Evolutionary conservation across 2,797 vertebrate genomes (phyloP), one percentile per base, ranked within the genome.

Genomic region (Karalla daura): DNA sequence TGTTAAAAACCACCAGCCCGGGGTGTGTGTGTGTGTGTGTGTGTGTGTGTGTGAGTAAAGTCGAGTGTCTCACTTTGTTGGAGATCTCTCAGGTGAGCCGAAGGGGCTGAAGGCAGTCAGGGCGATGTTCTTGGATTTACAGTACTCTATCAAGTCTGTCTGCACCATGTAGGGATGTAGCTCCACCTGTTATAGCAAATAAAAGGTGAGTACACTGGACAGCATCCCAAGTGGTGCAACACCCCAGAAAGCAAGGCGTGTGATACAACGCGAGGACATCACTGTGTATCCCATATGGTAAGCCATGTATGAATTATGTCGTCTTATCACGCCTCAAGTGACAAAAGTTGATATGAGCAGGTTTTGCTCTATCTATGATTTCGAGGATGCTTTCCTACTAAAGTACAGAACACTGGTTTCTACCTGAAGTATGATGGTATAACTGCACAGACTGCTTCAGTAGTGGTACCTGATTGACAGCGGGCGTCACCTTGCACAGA

Each of bases 401-500:
- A n/a, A n/a, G n/a, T n/a, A n/a, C n/a, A n/a, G n/a, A n/a, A n/a
- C n/a, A n/a, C n/a, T n/a, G n/a, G n/a, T n/a, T n/a, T n/a, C n/a
- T n/a, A n/a, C n/a, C n/a, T n/a, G n/a, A n/a, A 25, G 43, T 39
- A 5, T 30, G 3, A 25, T 3, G 23, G 39, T 32, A 23, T 5
- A 20, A 10, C 8, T 4, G 32, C 28, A 30, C 8, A 52, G 9
- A 17, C 1, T 32, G 43, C 20, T 8, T 39, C 24, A n/a, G n/a
- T n/a, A n/a, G n/a, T n/a, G 39, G 13, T 17, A 94, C 94, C 93
- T 95, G 92, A 55, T 94, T 93, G 62, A 95, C 93, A 24, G 90
- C 91, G 24, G 93, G 93, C 14, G 92, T 86, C 10, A 93, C 84
- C 60, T 72, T 86, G 49, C 92, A 91, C 71, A 90, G 64, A 62